Evolutionary conservation across 2,113 vertebrate species (phyloP).

Genomic region (Gulo gulo): DNA sequence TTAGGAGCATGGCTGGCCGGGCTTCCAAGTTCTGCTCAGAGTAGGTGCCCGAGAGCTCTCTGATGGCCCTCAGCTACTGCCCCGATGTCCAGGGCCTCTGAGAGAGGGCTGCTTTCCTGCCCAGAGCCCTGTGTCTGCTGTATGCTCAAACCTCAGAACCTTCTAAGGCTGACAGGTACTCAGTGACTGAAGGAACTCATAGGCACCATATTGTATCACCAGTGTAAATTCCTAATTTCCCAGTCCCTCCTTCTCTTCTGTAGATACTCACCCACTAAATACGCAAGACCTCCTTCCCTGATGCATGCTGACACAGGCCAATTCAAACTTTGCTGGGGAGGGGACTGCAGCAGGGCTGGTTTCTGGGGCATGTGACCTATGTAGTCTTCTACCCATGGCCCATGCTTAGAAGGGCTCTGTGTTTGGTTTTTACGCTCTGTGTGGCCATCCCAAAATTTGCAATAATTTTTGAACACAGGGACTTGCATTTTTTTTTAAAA

Average conservation of each 20-base stretch:
- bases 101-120: not conserved
- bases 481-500: not conserved
- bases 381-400: too few relatives aligned
- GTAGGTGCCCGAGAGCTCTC: not conserved
- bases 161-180: not conserved
- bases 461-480: not conserved
- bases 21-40: not conserved
- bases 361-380: not conserved
- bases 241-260: not conserved
- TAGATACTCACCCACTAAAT: not conserved
- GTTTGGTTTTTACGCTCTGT: not conserved
- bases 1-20: not conserved
- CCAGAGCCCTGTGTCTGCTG: not conserved
- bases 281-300: not conserved
- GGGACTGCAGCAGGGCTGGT: too few relatives aligned
- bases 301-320: not conserved
- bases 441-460: not conserved
- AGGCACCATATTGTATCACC: not conserved
- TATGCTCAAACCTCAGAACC: not conserved
- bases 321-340: not conserved
- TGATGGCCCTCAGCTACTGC: not conserved
- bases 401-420: not conserved
- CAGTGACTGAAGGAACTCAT: not conserved
- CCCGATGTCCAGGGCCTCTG: too few relatives aligned
- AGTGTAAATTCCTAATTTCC: not conserved